phyloP scores from a whole-genome alignment of 2,113 vertebrate species.

The Zosterops pallidus region DNA sequence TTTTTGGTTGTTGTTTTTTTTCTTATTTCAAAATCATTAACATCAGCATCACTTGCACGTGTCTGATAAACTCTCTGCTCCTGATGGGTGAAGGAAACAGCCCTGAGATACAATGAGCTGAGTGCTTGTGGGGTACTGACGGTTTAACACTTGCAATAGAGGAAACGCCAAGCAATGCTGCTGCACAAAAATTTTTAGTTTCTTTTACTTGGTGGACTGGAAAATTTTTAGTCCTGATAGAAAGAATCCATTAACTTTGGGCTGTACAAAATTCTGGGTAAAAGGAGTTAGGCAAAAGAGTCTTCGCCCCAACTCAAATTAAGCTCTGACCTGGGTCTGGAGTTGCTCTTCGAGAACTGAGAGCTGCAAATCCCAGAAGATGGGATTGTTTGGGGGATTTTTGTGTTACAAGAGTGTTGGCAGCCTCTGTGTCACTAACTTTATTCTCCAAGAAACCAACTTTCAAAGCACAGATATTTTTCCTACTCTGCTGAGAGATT shows the following conservation, averaged over 20 bases:
- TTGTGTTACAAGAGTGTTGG: neutral
- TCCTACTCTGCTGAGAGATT: neutral
- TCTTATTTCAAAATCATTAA: neutral
- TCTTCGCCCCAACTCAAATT: neutral
- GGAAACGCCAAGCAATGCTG: neutral
- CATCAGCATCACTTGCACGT: neutral
- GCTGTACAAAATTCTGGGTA: neutral
- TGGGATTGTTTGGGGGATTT: neutral
- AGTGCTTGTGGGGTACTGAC: neutral
- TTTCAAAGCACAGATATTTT: slow-evolving; percentile 3
- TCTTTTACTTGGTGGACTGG: neutral
- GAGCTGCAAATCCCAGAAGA: neutral
- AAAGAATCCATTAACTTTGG: neutral
- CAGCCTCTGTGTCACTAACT: neutral
- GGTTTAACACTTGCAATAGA: neutral
- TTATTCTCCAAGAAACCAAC: slow-evolving; percentile 1
- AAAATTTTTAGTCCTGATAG: neutral
- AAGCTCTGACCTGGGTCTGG: neutral
- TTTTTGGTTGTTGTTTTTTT: neutral
- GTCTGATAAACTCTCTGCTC: neutral
- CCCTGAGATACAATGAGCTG: neutral
- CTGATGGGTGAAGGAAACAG: neutral
- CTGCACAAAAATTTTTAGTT: neutral
- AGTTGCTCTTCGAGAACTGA: neutral
- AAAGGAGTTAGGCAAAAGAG: neutral